Percentiles rank a stretch among this genome's conserved stretches.
These are phyloP conservation scores for Luperina testacea DNA, from an alignment of 2,888 invertebrate genomes.

Conservation along the genomic window DNA sequence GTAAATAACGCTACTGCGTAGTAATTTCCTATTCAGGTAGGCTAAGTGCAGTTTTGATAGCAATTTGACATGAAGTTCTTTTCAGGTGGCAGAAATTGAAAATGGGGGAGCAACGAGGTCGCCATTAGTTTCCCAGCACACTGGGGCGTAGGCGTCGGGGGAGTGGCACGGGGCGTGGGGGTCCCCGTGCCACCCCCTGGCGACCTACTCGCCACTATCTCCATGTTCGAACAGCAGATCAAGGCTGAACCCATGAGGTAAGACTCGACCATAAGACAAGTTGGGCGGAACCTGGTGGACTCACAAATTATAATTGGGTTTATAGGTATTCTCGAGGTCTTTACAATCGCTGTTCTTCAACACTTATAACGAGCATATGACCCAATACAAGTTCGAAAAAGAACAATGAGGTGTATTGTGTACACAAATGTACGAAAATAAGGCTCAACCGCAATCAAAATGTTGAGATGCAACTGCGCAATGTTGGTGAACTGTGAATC, in stretches of 20 bases:
- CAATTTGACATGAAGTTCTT: slow-evolving; percentile 55
- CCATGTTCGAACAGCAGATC: slow-evolving; percentile 93
- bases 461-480: background rate
- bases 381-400: slow-evolving; percentile 6
- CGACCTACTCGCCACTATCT: slow-evolving; percentile 91
- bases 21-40: slow-evolving; percentile 22
- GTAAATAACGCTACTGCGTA: slow-evolving; percentile 9
- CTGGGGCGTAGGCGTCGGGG: slow-evolving; percentile 92
- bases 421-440: background rate
- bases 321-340: background rate
- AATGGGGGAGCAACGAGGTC: slow-evolving; percentile 89
- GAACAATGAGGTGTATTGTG: background rate
- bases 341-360: background rate
- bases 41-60: slow-evolving; percentile 6
- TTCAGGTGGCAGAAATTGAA: slow-evolving; percentile 87
- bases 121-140: slow-evolving; percentile 91
- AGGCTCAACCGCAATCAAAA: background rate
- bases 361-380: background rate
- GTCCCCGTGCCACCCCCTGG: slow-evolving; percentile 91
- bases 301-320: slow-evolving; percentile 7
- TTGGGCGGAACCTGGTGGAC: background rate
- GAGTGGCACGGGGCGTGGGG: slow-evolving; percentile 91
- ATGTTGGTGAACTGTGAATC: background rate
- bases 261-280: slow-evolving; percentile 44
- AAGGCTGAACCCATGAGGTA: slow-evolving; percentile 93